Percentiles rank a stretch among this genome's conserved stretches.
These are phyloP conservation scores for Dusona sp. DNA, from an alignment of 2,888 invertebrate species.

Conservation along the genomic window DNA sequence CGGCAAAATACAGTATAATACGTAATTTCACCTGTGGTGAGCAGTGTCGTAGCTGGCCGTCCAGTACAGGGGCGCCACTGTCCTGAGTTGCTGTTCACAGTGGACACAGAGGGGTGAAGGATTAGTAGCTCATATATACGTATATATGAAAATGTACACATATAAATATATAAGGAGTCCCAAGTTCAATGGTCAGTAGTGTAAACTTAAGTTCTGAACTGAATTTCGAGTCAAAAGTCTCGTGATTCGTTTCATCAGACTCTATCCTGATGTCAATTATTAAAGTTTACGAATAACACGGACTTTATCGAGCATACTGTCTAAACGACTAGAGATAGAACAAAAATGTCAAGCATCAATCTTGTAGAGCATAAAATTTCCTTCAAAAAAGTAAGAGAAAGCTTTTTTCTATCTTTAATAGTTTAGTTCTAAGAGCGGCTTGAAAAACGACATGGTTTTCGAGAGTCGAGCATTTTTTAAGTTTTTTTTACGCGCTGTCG, in stretches of 20 bases:
- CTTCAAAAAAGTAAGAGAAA: background rate
- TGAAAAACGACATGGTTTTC: background rate
- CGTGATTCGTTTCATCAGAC: background rate
- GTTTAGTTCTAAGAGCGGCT: background rate
- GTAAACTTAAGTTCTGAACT: background rate
- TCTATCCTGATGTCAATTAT: background rate
- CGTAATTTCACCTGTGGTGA: constrained; percentile 80
- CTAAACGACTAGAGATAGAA: background rate
- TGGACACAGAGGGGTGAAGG: constrained; percentile 70
- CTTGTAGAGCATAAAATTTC: background rate
- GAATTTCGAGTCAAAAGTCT: background rate
- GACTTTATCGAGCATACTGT: background rate
- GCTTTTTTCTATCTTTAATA: background rate
- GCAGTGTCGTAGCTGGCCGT: constrained; percentile 82
- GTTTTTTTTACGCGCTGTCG: background rate
- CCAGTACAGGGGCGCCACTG: constrained; percentile 84
- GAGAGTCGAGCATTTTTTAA: background rate
- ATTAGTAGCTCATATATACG: constrained; percentile 15
- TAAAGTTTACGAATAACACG: background rate
- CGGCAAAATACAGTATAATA: constrained; percentile 17
- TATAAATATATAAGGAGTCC: background rate
- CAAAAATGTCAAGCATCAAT: background rate
- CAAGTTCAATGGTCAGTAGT: background rate
- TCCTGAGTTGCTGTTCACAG: constrained; percentile 80
- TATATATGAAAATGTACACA: background rate